Base-by-base conservation (phyloP, 2,797 vertebrate genomes). In the Arctocebus calabarensis region DNA sequence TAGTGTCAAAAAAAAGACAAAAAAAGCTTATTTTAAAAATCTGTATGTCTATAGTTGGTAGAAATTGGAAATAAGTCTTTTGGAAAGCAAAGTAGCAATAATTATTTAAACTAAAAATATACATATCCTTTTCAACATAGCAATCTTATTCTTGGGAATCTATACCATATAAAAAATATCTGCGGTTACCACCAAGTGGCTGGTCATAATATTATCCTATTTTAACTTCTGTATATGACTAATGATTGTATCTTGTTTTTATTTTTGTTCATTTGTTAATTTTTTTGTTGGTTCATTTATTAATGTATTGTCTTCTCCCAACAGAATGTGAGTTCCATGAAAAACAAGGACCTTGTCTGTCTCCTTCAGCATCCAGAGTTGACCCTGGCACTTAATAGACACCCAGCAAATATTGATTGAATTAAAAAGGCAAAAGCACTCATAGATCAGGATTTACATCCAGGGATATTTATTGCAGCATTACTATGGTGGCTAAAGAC, bases 31-130 rank as follows among this genome's bases (percentile, higher is more conserved):
- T 45, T 71, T 74, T 82, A 43, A 25, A 85, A 83, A 87, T 68
- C 23, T 95, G 1, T 25, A 61, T 43, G 45, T 88, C 29, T 43
- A 40, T 84, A 79, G 66, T 78, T 88, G n/a, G 19, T 43, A 34
- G 74, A 84, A 91, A 25, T 74, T n/a, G 75, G 20, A 81, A 71
- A 64, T 71, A 62, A 16, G 17, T 20, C 37, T 82, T 96, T 91
- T 88, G 48, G 59, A 45, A 93, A 81, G 23, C 68, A 81, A 70
- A 88, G n/a, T 55, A 68, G 10, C 32, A 95, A 25, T 61, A 25
- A 61, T 52, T 91, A 84, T 77, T 96, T 59, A 91, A 84, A 25
- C 70, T 85, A 22, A 81, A 70, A 85, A 66, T 52, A 40, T 4
- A 25, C 20, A 20, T 83, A 37, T 92, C n/a, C 29, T 96, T 96